Evolutionary conservation across 2,888 invertebrate genomes (phyloP), one percentile per base, ranked within the genome.

Genomic region (Cremastobaeus sp.): DNA sequence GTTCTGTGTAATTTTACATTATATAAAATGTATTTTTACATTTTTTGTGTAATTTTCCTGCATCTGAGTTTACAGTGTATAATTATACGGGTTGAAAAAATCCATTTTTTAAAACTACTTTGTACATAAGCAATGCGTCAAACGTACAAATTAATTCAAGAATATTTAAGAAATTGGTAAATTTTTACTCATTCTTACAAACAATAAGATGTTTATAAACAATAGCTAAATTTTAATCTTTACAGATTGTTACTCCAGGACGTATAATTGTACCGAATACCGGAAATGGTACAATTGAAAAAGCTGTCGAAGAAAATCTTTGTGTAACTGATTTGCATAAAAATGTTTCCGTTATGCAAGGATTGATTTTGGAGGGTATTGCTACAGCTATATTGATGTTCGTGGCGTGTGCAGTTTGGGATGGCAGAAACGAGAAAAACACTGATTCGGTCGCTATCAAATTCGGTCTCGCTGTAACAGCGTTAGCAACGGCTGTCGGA

Each of bases 321-420:
- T 88, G 88, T 76, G 85, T 88, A n/a, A 88, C 85, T 0, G 69
- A 78, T 17, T 66, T 88, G 1, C 78, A 84, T 73, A 0, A 25
- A 0, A 57, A 81, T 0, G 64, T 88, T 1, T 76, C 82, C 0
- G 62, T 76, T 1, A 76, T 82, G 5, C 86, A 88, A 62, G 89
- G 87, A 1, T 71, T 89, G 3, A 48, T 88, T 1, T 66, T 86
- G 6, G 89, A 89, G 68, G 82, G 83, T 1, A 72, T 88, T 17
- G 79, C 86, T 2, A 88, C 88, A 0, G 83, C 81, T 0, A 79
- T 89, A 18, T 80, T 89, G 20, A 84, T 87, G 78, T 70, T 88
- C 25, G 79, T 88, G 1, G 85, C 87, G 1, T 88, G 88, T 71
- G 84, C 86, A 4, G 81, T 87, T 2, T 88, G 88, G 86, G 89